Evolutionary conservation across 2,797 vertebrate species (phyloP).

Genomic region (Cossypha dichroa): DNA sequence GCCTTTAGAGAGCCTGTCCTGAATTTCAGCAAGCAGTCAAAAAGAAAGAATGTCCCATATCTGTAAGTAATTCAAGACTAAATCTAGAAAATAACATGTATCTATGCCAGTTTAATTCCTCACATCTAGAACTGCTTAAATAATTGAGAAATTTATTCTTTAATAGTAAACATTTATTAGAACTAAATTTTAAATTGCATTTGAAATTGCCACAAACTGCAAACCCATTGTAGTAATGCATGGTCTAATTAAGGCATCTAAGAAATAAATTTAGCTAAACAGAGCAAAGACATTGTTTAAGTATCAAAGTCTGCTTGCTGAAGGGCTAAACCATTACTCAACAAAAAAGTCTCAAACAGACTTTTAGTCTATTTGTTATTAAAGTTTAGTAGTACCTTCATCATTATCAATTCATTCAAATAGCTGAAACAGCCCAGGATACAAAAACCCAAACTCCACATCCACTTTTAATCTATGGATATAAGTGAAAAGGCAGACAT

Average conservation of each 20-base stretch:
- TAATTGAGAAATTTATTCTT: neutral
- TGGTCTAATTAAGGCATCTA: neutral
- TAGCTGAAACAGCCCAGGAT: neutral
- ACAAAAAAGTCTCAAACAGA: neutral
- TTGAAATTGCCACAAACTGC: neutral
- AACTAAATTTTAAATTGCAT: neutral
- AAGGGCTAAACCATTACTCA: neutral
- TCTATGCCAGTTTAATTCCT: neutral
- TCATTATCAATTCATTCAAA: neutral
- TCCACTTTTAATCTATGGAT: neutral
- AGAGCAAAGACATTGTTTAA: neutral
- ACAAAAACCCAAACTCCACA: rapidly evolving
- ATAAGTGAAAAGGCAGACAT: neutral
- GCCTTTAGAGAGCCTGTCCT: neutral
- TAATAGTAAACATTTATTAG: neutral
- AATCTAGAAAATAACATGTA: neutral
- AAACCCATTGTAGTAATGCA: neutral
- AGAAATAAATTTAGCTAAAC: neutral
- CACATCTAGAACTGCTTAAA: neutral
- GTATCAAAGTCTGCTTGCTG: neutral
- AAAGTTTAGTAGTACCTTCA: neutral
- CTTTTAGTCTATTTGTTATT: neutral
- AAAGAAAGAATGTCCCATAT: neutral
- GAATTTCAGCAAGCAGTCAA: neutral
- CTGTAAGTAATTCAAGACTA: neutral